phyloP scores from a whole-genome alignment of 2,797 vertebrate genomes.

The Gallirallus australis region DNA sequence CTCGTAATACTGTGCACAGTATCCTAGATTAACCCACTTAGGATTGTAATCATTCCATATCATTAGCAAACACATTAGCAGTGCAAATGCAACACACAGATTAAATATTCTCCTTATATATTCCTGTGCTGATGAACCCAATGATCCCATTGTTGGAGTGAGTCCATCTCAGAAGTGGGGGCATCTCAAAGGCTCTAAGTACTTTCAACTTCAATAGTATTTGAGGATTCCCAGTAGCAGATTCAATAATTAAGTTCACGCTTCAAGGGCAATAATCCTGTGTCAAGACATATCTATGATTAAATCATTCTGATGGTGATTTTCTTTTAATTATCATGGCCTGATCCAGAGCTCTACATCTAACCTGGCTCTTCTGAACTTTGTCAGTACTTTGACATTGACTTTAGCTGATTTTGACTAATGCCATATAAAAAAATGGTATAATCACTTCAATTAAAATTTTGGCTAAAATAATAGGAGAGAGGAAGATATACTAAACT shows the following conservation, averaged over 20 bases:
- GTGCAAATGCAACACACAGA: background rate
- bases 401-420: constrained; percentile 15
- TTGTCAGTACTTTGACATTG: background rate
- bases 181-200: background rate
- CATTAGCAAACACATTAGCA: background rate
- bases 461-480: background rate
- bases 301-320: constrained; percentile 44
- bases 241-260: background rate
- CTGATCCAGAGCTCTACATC: background rate
- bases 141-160: background rate
- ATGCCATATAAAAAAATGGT: background rate
- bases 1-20: background rate
- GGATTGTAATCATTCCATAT: background rate
- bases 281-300: background rate
- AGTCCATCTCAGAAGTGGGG: background rate
- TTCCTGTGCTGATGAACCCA: background rate
- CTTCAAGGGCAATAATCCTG: constrained; percentile 34
- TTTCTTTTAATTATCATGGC: constrained; percentile 22
- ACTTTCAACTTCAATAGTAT: background rate
- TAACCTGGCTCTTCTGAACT: background rate
- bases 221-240: background rate
- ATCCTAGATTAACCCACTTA: background rate
- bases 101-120: background rate
- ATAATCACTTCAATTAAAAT: background rate
- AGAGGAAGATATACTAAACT: background rate